Evolutionary conservation across 2,888 invertebrate genomes (phyloP), one percentile per base, ranked within the genome.

Genomic region (Aleiodes testaceus): DNA sequence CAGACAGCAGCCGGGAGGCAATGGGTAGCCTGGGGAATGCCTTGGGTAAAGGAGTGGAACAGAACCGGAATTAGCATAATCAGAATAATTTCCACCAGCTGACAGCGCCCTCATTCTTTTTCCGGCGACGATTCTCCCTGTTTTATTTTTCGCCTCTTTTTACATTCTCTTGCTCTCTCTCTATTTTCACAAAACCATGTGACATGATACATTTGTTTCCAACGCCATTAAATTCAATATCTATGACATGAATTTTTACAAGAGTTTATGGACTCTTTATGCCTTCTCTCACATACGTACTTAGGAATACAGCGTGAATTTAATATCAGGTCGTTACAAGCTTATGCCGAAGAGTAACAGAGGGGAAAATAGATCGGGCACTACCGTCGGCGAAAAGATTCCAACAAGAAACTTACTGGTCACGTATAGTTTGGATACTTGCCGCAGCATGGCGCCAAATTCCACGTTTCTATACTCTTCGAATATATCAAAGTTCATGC

Each of bases 1-100:
- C 83, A 87, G 87, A 87, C 87, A 87, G 87, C 82, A 84, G 85
- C 84, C 84, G 85, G 85, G 86, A 84, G 81, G 83, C 83, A 77
- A 75, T 76, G 76, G 74, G 73, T 42, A 64, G 69, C 64, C 22
- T 74, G 72, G 74, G 74, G 73, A 73, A 77, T 79, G 85, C 80
- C 80, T 80, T 84, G 86, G 85, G 86, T 87, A 87, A 87, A 87
- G 87, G 87, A 87, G 87, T 86, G 87, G 87, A 87, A 87, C 86
- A 89, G 88, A 89, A 89, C 89, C 88, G 88, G 89, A 90, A 90
- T 90, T 90, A 90, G 90, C 90, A 90, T 90, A 90, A 90, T 90
- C 90, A 90, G 89, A 90, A 90, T 90, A 90, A 90, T 90, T 90
- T 89, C 88, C 89, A 89, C 88, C 90, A 90, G 90, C 90, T 90